Base-by-base conservation (phyloP, 2,888 invertebrate species). In the Hipparchia semele region DNA sequence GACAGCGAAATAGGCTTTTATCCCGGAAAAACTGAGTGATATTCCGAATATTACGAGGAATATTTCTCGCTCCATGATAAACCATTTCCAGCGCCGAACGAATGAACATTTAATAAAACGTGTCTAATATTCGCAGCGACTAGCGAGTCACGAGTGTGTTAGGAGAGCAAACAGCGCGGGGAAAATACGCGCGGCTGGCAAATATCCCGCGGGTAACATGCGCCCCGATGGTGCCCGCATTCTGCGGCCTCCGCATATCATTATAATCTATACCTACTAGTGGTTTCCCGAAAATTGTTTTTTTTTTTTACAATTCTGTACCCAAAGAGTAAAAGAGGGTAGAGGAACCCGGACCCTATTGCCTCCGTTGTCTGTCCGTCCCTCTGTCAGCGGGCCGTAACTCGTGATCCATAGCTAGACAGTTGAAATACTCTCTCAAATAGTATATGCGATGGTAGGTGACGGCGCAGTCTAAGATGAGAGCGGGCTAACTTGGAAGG, bases 121-220 rank as follows among this genome's bases (percentile, higher is more conserved):
- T 65, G 72, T 72, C 79, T 79, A 79, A 79, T 77, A 79, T 79
- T 79, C 76, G 39, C 39, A 73, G 76, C 73, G 23, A 23, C 23
- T 23, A 75, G 72, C 72, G 76, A 71, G 75, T 77, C 74, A 71
- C 72, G 76, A 71, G 76, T 78, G 79, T 75, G 75, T 79, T 78
- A 77, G 76, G 74, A 72, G 75, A 56, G 73, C 78, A 76, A 79
- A 79, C 74, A 75, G 72, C 76, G 73, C 61, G 69, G 60, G 51
- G 39, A 61, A 60, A 60, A 61, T 69, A 61, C 61, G 60, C 68
- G 60, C 68, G 51, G 68, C 59, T 58, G 10, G 75, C 73, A 75
- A 75, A 75, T 62, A 75, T 53, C 75, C 75, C 73, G 73, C 68
- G 68, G 75, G 61, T 39, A 51, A 53, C 46, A 3, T 58, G 7